Percentiles rank a stretch among this genome's conserved stretches.
Evolutionary conservation across 2,888 invertebrate species (phyloP).

Genomic region (Tolmerus cingulatus): DNA sequence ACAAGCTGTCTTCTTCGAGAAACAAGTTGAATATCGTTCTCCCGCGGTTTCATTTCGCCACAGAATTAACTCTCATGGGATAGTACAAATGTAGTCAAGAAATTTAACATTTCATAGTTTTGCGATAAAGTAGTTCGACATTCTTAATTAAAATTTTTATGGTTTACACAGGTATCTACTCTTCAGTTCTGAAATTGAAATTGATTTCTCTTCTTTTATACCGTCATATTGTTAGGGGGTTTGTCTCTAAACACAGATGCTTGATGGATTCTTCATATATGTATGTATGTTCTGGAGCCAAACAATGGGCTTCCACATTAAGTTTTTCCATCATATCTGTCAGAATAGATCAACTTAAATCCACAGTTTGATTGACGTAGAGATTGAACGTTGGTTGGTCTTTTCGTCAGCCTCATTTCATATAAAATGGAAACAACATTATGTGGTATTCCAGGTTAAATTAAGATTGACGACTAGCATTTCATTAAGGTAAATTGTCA

Average conservation of each 20-base stretch:
- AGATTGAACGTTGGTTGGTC: constrained; percentile 19
- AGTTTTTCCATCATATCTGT: constrained; percentile 31
- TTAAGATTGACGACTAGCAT: constrained; percentile 7
- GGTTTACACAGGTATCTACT: not conserved
- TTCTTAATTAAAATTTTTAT: not conserved
- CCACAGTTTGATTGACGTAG: constrained; percentile 10
- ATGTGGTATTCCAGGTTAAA: not conserved
- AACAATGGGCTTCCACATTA: not conserved
- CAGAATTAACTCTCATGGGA: not conserved
- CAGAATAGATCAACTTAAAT: constrained; percentile 28
- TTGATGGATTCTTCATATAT: constrained; percentile 6
- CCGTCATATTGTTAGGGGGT: not conserved
- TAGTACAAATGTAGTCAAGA: not conserved
- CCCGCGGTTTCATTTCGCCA: not conserved
- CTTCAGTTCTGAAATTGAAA: not conserved
- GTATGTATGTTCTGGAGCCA: not conserved
- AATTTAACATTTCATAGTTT: not conserved
- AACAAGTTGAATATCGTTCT: not conserved
- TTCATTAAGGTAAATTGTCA: not conserved
- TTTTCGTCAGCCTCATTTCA: not conserved
- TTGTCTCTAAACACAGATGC: not conserved
- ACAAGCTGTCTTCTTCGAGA: not conserved
- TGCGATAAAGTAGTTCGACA: not conserved
- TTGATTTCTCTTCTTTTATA: not conserved
- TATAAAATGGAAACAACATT: not conserved